Evolutionary conservation across 2,113 vertebrate species (phyloP).

Genomic region (Ellobius talpinus): DNA sequence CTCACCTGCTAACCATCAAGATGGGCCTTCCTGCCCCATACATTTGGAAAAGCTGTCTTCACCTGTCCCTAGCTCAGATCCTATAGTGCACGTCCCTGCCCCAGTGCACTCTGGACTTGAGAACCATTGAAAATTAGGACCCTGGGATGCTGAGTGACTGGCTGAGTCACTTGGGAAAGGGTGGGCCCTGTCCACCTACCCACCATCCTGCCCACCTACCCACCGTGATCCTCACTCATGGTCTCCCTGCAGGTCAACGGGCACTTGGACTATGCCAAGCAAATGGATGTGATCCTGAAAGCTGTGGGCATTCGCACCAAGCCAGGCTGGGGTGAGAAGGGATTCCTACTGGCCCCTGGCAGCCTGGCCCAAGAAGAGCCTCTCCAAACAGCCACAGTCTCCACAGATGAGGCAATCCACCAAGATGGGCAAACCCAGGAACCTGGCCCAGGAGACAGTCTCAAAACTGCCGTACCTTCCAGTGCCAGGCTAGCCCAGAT

Average conservation of each 20-base stretch:
- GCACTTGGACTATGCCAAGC: slow-evolving; percentile 98
- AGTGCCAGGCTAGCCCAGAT: not conserved
- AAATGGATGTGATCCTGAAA: slow-evolving; percentile 96
- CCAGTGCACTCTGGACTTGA: not conserved
- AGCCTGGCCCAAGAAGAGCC: slow-evolving; percentile 43
- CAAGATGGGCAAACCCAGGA: slow-evolving; percentile 54
- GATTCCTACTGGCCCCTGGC: slow-evolving; percentile 72
- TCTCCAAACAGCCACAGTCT: rapidly evolving
- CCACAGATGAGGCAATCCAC: rapidly evolving
- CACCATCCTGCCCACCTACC: not conserved
- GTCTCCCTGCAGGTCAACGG: slow-evolving; percentile 91
- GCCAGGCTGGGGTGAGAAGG: slow-evolving; percentile 78
- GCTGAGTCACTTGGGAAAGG: not conserved
- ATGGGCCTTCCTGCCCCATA: not conserved
- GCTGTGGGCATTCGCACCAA: slow-evolving; percentile 93
- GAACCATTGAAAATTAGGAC: not conserved
- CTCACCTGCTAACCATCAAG: not conserved
- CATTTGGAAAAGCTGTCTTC: not conserved
- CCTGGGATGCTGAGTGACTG: not conserved
- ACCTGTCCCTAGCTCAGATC: not conserved
- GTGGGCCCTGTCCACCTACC: not conserved
- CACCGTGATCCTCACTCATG: not conserved
- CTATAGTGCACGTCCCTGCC: rapidly evolving
- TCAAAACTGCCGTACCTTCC: not conserved
- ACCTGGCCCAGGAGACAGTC: not conserved